Evolutionary conservation across 2,888 invertebrate genomes (phyloP), one percentile per base, ranked within the genome.

Genomic region (Dysmachus trigonus): DNA sequence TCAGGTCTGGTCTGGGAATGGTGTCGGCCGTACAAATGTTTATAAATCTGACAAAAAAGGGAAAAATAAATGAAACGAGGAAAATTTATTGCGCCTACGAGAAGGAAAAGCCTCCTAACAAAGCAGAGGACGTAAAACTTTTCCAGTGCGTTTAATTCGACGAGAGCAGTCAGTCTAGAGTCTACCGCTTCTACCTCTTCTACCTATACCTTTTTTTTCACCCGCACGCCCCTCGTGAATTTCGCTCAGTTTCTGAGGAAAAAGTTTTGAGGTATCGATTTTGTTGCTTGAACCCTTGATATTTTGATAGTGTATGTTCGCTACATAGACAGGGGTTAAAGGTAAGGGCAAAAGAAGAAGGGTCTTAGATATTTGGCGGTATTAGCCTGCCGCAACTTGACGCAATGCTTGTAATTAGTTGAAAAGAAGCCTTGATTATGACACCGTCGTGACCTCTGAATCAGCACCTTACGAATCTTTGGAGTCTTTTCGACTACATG

Each of bases 21-120:
- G 81, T 81, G 81, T 81, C 53, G 62, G n/a, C 33, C 81, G 81
- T 62, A 81, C 81, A 81, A 81, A 81, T 81, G 62, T 81, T 81
- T 81, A 81, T 81, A 81, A 81, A 81, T 81, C 81, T 62, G 53
- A 81, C 30, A 81, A 51, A 53, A 81, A 62, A 81, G 38, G 47
- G 38, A 51, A 79, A 81, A 62, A 53, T 81, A 81, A 81, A 77
- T 77, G 77, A 81, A 81, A 81, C 51, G 35, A 81, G 51, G 53
- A 81, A 81, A 81, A 81, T 81, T 81, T 81, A 81, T 81, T 51
- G 81, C 81, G 31, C 81, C 53, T 81, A 47, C 62, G 62, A 77
- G 51, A 77, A 77, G 79, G 30, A 79, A 62, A 81, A 53, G 33
- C 33, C 33, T 18, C 53, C 27, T 7, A 33, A 81, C 53, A 81